phyloP scores from a whole-genome alignment of 2,113 vertebrate species.

The Rhinoptilus africanus region DNA sequence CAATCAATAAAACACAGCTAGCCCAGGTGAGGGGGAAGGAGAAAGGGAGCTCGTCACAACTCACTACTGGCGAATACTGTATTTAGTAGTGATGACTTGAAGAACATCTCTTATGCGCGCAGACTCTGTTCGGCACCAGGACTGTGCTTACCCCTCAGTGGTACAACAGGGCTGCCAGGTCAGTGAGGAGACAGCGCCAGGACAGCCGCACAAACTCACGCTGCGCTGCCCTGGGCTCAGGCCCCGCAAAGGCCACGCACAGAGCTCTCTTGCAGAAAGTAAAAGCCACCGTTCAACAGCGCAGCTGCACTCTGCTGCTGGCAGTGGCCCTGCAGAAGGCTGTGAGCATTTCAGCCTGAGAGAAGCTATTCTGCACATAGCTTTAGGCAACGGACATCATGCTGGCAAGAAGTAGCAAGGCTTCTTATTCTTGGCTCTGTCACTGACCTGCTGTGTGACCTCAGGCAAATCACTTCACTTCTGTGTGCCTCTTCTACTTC shows the following conservation, averaged over 20 bases:
- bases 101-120: background rate
- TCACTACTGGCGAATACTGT: background rate
- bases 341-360: slow-evolving; percentile 12
- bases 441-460: slow-evolving; percentile 48
- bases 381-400: slow-evolving; percentile 45
- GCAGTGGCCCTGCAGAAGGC: background rate
- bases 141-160: background rate
- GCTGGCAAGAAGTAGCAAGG: slow-evolving; percentile 54
- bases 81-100: background rate
- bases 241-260: background rate
- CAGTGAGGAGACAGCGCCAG: background rate
- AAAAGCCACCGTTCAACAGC: background rate
- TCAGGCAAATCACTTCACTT: slow-evolving; percentile 56
- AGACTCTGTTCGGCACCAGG: background rate
- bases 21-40: background rate
- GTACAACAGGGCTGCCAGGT: background rate
- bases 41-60: background rate
- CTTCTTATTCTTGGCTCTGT: slow-evolving; percentile 47
- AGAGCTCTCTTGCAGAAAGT: background rate
- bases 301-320: background rate
- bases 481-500: slow-evolving; percentile 18
- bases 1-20: background rate
- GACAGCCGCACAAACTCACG: accelerated
- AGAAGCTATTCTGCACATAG: slow-evolving; percentile 10
- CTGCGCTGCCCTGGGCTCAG: background rate